phyloP scores from a whole-genome alignment of 2,797 vertebrate species.

The Enteromius mattozi region DNA sequence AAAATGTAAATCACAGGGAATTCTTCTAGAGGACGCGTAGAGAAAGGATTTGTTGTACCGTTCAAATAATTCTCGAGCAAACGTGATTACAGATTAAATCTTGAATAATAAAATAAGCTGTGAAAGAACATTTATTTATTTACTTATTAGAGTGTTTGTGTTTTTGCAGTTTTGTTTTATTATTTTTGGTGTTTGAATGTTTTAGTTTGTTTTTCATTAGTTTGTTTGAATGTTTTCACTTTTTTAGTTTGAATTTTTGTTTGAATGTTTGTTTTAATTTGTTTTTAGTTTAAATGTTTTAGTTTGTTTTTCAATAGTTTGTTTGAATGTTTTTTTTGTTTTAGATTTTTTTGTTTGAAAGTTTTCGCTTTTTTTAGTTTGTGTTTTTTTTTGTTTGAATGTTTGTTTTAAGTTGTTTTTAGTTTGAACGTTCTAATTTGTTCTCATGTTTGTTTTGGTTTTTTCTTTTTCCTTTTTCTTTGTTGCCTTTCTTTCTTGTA shows the following conservation, averaged over 20 bases:
- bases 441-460: background rate
- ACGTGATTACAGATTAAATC: background rate
- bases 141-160: background rate
- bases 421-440: background rate
- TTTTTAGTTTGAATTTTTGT: background rate
- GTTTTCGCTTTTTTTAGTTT: background rate
- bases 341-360: background rate
- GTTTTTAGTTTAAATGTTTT: background rate
- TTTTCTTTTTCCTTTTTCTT: background rate
- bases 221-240: background rate
- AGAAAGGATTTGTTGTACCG: background rate
- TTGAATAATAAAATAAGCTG: background rate
- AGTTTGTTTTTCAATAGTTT: background rate
- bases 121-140: background rate
- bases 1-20: slow-evolving; percentile 38
- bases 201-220: background rate
- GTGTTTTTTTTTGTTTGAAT: background rate
- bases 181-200: background rate
- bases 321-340: background rate
- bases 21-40: slow-evolving; percentile 50
- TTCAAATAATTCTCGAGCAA: background rate
- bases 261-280: background rate
- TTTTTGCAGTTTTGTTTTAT: background rate
- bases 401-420: background rate
- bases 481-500: background rate